Percentiles rank a stretch among this genome's conserved stretches.
These are phyloP conservation scores for Callipepla californica DNA, from an alignment of 2,113 vertebrate genomes.

Conservation along the genomic window DNA sequence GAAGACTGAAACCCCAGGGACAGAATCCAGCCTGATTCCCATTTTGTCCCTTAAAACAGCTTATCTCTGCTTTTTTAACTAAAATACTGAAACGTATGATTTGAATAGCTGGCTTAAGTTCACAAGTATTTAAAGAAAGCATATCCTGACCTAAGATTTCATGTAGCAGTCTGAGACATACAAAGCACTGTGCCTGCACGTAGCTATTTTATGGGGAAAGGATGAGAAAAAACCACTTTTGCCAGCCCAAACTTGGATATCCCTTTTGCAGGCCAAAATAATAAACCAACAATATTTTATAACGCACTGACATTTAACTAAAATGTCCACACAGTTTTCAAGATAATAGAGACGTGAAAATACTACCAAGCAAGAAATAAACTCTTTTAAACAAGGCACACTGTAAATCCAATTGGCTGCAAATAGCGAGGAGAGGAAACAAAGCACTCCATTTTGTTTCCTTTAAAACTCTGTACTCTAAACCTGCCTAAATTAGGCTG, in stretches of 20 bases:
- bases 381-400: rapidly evolving
- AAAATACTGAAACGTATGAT: background rate
- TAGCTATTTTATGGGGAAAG: background rate
- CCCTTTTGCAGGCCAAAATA: background rate
- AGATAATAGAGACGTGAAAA: background rate
- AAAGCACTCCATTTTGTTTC: background rate
- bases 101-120: background rate
- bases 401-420: background rate
- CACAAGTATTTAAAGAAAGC: background rate
- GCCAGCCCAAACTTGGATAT: background rate
- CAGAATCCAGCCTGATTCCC: background rate
- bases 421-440: background rate
- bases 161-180: background rate
- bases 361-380: background rate
- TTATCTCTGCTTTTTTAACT: background rate
- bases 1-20: background rate
- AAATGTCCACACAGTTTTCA: background rate
- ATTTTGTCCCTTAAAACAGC: background rate
- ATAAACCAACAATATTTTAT: background rate
- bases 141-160: background rate
- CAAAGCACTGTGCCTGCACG: background rate
- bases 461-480: background rate
- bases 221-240: background rate
- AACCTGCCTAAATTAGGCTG: background rate
- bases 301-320: background rate